phyloP scores from a whole-genome alignment of 2,888 invertebrate species.

The Rapana venosa region DNA sequence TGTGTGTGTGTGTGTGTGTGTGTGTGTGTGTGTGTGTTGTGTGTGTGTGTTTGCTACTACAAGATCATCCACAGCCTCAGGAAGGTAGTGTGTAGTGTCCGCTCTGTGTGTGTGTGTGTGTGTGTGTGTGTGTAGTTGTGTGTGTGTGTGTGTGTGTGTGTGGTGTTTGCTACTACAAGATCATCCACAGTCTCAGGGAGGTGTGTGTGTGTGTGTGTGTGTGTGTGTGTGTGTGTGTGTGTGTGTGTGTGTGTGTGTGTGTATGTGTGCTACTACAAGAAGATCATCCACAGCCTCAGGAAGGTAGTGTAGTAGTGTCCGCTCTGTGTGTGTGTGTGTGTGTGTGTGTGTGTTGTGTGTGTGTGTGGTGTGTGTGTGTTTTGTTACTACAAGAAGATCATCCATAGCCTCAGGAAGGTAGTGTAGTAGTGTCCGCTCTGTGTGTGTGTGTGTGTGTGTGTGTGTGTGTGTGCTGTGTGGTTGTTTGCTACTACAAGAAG shows the following conservation, averaged over 20 bases:
- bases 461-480: no score
- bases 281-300: no score
- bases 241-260: background rate
- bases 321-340: background rate
- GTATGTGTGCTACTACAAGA: no score
- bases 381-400: constrained; percentile 65
- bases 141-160: background rate
- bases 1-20: no score
- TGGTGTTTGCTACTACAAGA: background rate
- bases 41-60: no score
- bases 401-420: constrained; percentile 62
- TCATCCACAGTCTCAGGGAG: background rate
- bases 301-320: no score
- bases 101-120: background rate
- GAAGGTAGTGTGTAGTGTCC: background rate
- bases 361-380: no score
- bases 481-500: constrained; percentile 63
- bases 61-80: no score
- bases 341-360: constrained; percentile 9
- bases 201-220: no score
- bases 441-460: no score
- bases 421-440: no score
- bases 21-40: no score
- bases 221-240: background rate
- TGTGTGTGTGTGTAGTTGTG: background rate